Conservation (phyloP, 2,113 vertebrate genomes). For the Chelonoidis abingdonii region DNA sequence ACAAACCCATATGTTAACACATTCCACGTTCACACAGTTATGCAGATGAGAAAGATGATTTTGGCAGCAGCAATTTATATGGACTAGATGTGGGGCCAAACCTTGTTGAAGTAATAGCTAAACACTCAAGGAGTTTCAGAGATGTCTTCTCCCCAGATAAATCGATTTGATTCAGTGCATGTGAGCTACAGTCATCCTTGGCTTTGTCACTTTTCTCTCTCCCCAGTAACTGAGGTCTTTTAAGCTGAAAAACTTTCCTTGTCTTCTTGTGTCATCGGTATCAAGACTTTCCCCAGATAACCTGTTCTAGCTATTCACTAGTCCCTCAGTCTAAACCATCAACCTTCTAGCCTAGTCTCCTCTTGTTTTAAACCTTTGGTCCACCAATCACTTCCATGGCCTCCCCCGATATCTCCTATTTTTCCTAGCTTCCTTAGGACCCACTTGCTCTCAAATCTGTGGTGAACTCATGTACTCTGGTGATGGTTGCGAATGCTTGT, state of each 20-base stretch:
- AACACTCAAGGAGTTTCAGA: neutral
- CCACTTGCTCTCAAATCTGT: neutral
- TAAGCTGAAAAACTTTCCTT: neutral
- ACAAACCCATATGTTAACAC: neutral
- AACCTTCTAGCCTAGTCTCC: neutral
- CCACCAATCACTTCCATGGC: neutral
- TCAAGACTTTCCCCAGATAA: rapidly evolving
- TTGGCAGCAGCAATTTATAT: neutral
- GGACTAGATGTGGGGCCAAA: neutral
- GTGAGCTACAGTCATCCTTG: neutral
- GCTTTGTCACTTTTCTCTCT: neutral
- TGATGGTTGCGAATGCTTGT: neutral
- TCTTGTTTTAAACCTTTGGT: neutral
- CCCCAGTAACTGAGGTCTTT: neutral
- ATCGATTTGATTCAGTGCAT: neutral
- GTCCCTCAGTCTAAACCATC: neutral
- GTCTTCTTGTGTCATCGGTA: neutral
- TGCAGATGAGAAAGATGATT: neutral
- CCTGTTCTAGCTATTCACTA: neutral
- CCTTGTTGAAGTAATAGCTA: too few species aligned
- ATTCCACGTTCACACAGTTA: too few species aligned
- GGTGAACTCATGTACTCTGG: neutral
- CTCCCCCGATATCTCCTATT: neutral
- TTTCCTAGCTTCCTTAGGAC: neutral
- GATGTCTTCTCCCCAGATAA: neutral